These are phyloP conservation scores for Pentalonia nigronervosa DNA, from an alignment of 1,140 invertebrate species.

Conservation along the genomic window DNA sequence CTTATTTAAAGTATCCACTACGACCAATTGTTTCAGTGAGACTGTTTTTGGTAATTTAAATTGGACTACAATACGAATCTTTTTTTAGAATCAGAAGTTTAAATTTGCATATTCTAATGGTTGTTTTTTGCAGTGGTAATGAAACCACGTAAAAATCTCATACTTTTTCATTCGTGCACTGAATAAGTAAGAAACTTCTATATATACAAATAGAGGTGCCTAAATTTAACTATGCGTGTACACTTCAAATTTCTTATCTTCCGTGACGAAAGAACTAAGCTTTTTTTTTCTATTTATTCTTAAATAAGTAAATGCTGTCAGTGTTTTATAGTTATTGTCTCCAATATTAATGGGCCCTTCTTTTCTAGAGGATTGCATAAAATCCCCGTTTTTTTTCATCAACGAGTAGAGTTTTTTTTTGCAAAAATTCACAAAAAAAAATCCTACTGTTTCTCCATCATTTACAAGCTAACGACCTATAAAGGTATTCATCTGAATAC, in stretches of 20 bases:
- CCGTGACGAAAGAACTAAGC: background rate
- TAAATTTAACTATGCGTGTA: background rate
- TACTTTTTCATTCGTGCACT: constrained; percentile 39
- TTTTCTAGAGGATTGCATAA: background rate
- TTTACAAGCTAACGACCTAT: constrained; percentile 6
- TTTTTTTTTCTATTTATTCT: constrained; percentile 28
- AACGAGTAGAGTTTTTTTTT: background rate
- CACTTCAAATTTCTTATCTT: background rate
- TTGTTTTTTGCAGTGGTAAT: constrained; percentile 8
- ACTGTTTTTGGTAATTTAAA: constrained; percentile 27
- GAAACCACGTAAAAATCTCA: constrained; percentile 54
- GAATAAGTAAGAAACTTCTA: constrained; percentile 32
- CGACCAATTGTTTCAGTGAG: background rate
- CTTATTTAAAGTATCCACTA: background rate
- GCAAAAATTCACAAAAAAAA: background rate
- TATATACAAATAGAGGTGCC: background rate
- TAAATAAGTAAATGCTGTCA: constrained; percentile 15
- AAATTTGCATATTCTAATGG: constrained; percentile 51
- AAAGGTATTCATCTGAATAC: background rate
- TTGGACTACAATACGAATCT: constrained; percentile 31
- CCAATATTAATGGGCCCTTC: background rate
- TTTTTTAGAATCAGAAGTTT: constrained; percentile 16
- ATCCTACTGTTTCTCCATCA: background rate
- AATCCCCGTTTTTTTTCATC: background rate
- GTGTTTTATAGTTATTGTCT: constrained; percentile 30